Percentiles rank a stretch among this genome's conserved stretches.
Evolutionary conservation across 2,797 vertebrate genomes (phyloP).

Genomic region (Gallinago nigripennis): DNA sequence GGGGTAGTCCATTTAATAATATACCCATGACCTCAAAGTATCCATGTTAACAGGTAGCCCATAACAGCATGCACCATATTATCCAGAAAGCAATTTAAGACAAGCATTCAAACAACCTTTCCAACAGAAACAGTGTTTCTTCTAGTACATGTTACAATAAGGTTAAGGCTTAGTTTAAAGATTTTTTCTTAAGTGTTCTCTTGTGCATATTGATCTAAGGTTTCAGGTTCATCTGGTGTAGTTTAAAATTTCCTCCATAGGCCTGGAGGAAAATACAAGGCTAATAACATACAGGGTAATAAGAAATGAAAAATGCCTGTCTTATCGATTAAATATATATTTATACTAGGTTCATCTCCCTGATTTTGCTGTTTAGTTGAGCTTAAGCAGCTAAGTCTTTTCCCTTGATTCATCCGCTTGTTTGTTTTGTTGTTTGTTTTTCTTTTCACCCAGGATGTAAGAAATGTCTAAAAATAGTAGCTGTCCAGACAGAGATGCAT

Average conservation of each 20-base stretch:
- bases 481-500: background rate
- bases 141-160: background rate
- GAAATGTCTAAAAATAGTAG: background rate
- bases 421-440: background rate
- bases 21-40: background rate
- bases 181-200: background rate
- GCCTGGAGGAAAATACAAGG: background rate
- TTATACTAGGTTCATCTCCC: background rate
- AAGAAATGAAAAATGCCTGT: background rate
- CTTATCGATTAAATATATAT: background rate
- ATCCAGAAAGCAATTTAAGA: background rate
- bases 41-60: background rate
- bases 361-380: background rate
- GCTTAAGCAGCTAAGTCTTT: background rate
- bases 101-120: background rate
- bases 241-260: background rate
- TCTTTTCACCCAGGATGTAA: background rate
- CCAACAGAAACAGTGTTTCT: background rate
- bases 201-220: background rate
- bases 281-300: background rate
- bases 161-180: background rate
- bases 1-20: background rate
- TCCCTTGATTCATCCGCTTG: background rate
- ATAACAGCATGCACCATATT: background rate
- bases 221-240: background rate